Evolutionary conservation across 2,113 vertebrate species (phyloP).

Genomic region (Ardeotis arabs): DNA sequence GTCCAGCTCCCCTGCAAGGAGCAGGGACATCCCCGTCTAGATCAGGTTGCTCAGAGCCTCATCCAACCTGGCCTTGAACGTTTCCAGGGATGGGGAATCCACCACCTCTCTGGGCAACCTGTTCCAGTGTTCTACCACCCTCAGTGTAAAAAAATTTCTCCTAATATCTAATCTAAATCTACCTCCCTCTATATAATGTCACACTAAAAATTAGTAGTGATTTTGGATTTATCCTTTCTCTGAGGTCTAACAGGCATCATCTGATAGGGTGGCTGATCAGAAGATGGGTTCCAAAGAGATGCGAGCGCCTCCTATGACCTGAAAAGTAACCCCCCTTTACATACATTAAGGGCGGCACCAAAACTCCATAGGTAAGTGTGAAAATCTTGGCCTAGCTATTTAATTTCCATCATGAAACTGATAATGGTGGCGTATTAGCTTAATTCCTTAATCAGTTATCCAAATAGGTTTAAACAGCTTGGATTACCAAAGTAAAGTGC

Average conservation of each 20-base stretch:
- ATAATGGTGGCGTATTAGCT: not conserved
- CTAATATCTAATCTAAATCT: too few relatives aligned
- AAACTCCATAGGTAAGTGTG: not conserved
- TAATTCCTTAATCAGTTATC: not conserved
- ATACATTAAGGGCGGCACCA: not conserved
- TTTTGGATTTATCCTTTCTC: not conserved
- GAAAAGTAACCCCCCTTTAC: not conserved
- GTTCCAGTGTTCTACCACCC: too few relatives aligned
- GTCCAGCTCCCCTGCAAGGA: too few relatives aligned
- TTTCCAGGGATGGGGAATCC: too few relatives aligned
- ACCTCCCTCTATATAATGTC: not conserved
- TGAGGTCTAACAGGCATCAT: not conserved
- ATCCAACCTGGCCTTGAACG: too few relatives aligned
- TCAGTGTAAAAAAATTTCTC: too few relatives aligned
- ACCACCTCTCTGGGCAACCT: too few relatives aligned
- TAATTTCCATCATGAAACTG: not conserved
- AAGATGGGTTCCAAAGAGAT: not conserved
- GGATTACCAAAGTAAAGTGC: not conserved
- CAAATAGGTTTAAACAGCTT: not conserved
- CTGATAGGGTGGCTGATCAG: not conserved
- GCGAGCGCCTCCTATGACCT: not conserved
- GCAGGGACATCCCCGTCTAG: too few relatives aligned
- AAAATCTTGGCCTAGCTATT: not conserved
- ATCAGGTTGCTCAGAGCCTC: too few relatives aligned
- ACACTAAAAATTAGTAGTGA: not conserved